These are phyloP conservation scores for Crenuchus spilurus DNA, from an alignment of 2,797 vertebrate genomes.

Conservation along the genomic window DNA sequence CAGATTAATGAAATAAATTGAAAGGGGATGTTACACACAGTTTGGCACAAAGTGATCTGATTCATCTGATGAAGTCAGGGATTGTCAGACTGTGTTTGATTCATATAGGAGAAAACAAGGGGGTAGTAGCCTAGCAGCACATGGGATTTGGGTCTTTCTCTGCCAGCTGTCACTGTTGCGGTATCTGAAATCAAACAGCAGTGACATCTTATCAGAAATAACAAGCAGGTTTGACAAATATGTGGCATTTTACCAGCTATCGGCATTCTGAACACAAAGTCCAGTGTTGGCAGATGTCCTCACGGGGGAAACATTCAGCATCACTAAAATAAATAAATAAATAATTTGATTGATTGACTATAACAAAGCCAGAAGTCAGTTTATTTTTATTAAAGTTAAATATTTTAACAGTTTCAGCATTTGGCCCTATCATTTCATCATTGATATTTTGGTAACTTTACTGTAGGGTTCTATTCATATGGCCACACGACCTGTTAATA, in stretches of 20 bases:
- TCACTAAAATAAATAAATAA: neutral
- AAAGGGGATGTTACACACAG: too few species aligned
- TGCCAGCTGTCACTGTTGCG: neutral
- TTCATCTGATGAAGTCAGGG: neutral
- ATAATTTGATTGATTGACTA: too few species aligned
- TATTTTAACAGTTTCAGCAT: too few species aligned
- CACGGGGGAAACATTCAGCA: neutral
- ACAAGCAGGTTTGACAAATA: conserved; percentile 39
- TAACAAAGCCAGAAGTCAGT: too few species aligned
- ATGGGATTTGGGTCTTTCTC: neutral
- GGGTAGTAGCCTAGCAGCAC: neutral
- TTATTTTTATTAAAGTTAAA: too few species aligned
- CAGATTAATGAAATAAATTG: neutral
- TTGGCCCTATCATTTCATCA: too few species aligned
- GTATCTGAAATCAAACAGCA: neutral
- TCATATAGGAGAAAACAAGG: neutral
- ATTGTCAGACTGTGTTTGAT: neutral
- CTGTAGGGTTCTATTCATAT: too few species aligned
- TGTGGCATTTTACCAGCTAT: neutral
- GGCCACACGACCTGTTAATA: too few species aligned
- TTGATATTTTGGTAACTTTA: too few species aligned
- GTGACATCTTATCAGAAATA: conserved; percentile 24
- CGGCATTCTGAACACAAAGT: neutral
- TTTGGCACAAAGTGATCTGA: neutral
- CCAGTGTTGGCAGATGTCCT: neutral